Base-by-base conservation (phyloP, 1,140 invertebrate genomes). In the Zaprionus inermis region DNA sequence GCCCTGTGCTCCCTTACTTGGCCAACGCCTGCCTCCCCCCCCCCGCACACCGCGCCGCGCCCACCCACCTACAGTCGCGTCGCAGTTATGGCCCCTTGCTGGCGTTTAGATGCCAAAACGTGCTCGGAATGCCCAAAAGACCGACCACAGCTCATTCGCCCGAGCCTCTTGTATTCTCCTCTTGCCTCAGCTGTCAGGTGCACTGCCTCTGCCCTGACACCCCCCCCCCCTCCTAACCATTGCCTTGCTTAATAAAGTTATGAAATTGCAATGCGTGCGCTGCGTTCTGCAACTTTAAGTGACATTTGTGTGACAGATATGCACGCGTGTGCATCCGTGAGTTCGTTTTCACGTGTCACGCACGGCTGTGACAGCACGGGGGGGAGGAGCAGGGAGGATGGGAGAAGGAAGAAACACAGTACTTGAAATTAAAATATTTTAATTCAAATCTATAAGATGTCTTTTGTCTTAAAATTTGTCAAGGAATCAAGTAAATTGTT, bases 251-350 rank as follows among this genome's bases (percentile, higher is more conserved):
- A 86, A 73, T 70, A 67, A 64, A 88, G 86, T 89, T 89, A 81
- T 89, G 81, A 81, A 89, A 89, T 89, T 81, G 75, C 56, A 76
- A 70, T 72, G 81, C 84, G 81, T 90, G 78, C 84, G 66, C 56
- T 49, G 78, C 61, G 80, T 76, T 72, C 70, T 60, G 84, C 80
- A 88, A 83, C 66, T 83, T 64, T 83, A 84, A 89, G 85, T 89
- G 84, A 90, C 84, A 89, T 89, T 89, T 89, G 75, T 78, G 80
- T 89, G 84, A 89, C 84, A 84, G 78, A 90, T 85, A 84, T 89
- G 81, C 65, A 77, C 69, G 56, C 84, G 80, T 82, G 80, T 82
- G 79, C 73, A 89, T 89, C 83, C 83, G 80, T 80, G 83, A 89
- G 64, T 72, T 67, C 69, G 69, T 54, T 64, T 38, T 22, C 18